Percentiles rank a stretch among this genome's conserved stretches.
Conservation (phyloP, 2,797 vertebrate species). For the Caiman crocodilus region DNA sequence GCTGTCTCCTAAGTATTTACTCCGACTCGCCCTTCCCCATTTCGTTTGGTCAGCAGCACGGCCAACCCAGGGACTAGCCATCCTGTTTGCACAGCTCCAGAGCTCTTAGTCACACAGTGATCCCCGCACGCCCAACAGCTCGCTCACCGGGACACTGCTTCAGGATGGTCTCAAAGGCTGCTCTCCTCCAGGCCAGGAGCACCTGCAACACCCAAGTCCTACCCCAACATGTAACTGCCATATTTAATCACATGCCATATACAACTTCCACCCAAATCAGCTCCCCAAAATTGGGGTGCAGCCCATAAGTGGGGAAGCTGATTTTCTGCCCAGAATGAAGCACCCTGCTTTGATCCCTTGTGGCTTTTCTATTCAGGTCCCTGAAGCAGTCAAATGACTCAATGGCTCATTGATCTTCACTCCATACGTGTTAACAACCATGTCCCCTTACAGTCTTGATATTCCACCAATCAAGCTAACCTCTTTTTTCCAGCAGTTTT, state of each 20-base stretch:
- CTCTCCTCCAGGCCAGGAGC: not conserved
- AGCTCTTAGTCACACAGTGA: not conserved
- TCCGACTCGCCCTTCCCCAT: not conserved
- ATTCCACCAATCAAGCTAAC: no score
- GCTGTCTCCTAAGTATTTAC: slow-evolving; percentile 71
- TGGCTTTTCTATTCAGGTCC: no score
- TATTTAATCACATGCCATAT: not conserved
- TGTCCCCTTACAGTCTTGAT: no score
- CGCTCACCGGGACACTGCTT: not conserved
- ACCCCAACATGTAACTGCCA: fast-evolving
- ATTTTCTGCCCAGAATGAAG: no score
- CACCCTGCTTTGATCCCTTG: no score
- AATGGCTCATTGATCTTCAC: no score
- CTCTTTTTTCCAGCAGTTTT: no score
- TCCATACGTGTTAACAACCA: no score
- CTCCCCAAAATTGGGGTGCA: no score
- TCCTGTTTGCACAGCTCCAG: not conserved
- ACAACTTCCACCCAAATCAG: fast-evolving
- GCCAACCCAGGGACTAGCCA: slow-evolving; percentile 45
- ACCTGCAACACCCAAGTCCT: not conserved
- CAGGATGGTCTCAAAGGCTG: fast-evolving
- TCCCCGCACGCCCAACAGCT: fast-evolving
- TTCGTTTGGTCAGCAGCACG: not conserved
- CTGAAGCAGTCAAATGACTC: no score
- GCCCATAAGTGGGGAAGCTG: no score